Evolutionary conservation across 2,888 invertebrate species (phyloP), one percentile per base, ranked within the genome.

Genomic region (Agrotis puta): DNA sequence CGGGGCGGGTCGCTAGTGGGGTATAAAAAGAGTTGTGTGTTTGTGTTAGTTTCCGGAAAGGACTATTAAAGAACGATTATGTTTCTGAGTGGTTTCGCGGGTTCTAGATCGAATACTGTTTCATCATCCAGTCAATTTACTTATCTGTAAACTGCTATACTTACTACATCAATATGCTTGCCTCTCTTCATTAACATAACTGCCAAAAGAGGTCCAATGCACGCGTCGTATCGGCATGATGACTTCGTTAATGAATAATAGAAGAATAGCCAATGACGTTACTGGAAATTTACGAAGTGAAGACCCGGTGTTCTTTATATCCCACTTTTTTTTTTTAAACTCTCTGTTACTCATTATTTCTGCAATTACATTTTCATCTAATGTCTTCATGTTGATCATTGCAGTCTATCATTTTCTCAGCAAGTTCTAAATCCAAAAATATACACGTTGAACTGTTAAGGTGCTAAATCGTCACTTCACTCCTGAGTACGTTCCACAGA

Each of bases 1-100:
- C n/a, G n/a, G n/a, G n/a, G n/a, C n/a, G n/a, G n/a, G n/a, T n/a
- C n/a, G n/a, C n/a, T n/a, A n/a, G n/a, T 71, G n/a, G 48, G 39
- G 14, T 56, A 77, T 66, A 76, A 70, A 79, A 72, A 67, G 13
- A 58, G 50, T 64, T 48, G 39, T 61, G 56, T 48, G 64, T 61
- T 50, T 62, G 39, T 53, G n/a, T 66, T 51, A 54, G 57, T 74
- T 74, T 68, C 61, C 63, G 79, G 70, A 58, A 50, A 7, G 43
- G 9, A 53, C 24, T 66, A 48, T 74, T 74, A 56, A 39, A 56
- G 9, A 50, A n/a, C 33, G 13, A 50, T 59, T 77, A 59, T 24
- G 18, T 48, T 70, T 54, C 14, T 48, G 14, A 14, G 13, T 24
- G 13, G 39, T 5, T 53, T n/a, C 16, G 16, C 45, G 22, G 24